These are phyloP conservation scores for Trypoxylon attenuatum DNA, from an alignment of 2,888 invertebrate genomes.

Conservation along the genomic window DNA sequence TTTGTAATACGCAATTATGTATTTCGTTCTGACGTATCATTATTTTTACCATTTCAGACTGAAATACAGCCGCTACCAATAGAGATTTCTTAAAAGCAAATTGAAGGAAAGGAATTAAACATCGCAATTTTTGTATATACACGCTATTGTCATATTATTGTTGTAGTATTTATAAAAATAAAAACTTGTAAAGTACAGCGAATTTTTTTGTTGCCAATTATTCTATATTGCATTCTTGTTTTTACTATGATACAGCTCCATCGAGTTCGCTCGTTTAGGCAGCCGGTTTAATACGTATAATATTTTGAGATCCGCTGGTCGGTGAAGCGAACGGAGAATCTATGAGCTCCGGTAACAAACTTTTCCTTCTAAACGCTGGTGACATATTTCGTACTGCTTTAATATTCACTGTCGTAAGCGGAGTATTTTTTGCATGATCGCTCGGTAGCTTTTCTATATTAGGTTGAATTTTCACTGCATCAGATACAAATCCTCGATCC, in stretches of 20 bases:
- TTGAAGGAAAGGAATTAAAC: background rate
- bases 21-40: background rate
- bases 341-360: constrained; percentile 59
- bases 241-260: background rate
- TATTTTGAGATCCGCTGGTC: constrained; percentile 47
- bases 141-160: background rate
- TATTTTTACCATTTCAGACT: background rate
- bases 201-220: too few species aligned
- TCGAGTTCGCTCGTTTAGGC: background rate
- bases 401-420: constrained; percentile 62
- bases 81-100: background rate
- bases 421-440: constrained; percentile 46
- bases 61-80: background rate
- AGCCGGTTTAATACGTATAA: constrained; percentile 59
- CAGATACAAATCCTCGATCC: background rate
- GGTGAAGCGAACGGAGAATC: constrained; percentile 44
- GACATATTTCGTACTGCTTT: constrained; percentile 51
- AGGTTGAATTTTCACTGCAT: too few species aligned
- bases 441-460: background rate
- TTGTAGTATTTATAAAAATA: constrained; percentile 21
- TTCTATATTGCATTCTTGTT: too few species aligned
- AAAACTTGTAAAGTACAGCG: constrained; percentile 1
- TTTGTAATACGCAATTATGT: too few species aligned
- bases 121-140: background rate
- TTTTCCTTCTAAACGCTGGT: constrained; percentile 58